A percentile compares a stretch with the other conserved stretches of the same genome.
phyloP scores from a whole-genome alignment of 2,888 invertebrate species.

The Rhorus exstirpatorius region DNA sequence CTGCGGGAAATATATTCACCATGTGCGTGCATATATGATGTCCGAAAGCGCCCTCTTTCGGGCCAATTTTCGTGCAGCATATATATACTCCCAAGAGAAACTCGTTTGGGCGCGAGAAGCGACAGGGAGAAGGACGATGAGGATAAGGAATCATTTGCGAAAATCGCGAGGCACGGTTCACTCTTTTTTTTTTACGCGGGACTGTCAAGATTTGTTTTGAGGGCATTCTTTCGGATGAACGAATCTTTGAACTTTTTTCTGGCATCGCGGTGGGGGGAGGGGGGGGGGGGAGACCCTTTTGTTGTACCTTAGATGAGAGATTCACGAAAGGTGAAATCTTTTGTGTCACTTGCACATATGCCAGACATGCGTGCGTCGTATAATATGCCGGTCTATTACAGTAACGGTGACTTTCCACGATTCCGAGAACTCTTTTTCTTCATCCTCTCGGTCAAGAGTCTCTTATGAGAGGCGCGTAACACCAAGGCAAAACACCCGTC shows the following conservation, averaged over 20 bases:
- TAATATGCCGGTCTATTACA: slow-evolving; percentile 19
- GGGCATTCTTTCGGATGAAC: slow-evolving; percentile 2
- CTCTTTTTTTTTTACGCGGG: slow-evolving; percentile 47
- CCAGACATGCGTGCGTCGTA: background rate
- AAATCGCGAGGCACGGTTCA: slow-evolving; percentile 43
- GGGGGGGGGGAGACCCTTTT: no score
- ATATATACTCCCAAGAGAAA: slow-evolving; percentile 42
- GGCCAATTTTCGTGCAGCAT: slow-evolving; percentile 50
- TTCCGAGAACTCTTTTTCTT: slow-evolving; percentile 72
- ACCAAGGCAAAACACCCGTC: slow-evolving; percentile 36
- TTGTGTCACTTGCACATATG: slow-evolving; percentile 13
- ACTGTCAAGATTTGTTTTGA: slow-evolving; percentile 11
- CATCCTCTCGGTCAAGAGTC: slow-evolving; percentile 34
- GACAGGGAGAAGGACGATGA: background rate
- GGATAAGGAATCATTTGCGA: slow-evolving; percentile 41
- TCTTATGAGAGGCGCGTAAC: slow-evolving; percentile 58
- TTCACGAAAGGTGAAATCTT: slow-evolving; percentile 44
- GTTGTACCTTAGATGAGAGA: no score
- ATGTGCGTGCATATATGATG: slow-evolving; percentile 17
- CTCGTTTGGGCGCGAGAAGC: slow-evolving; percentile 47
- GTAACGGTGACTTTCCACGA: slow-evolving; percentile 75
- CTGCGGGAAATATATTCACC: background rate
- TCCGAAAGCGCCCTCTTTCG: slow-evolving; percentile 53
- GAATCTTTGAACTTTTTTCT: background rate
- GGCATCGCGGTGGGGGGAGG: background rate